Evolutionary conservation across 1,140 invertebrate genomes (phyloP), one percentile per base, ranked within the genome.

Genomic region (Bathynomus jamesi): DNA sequence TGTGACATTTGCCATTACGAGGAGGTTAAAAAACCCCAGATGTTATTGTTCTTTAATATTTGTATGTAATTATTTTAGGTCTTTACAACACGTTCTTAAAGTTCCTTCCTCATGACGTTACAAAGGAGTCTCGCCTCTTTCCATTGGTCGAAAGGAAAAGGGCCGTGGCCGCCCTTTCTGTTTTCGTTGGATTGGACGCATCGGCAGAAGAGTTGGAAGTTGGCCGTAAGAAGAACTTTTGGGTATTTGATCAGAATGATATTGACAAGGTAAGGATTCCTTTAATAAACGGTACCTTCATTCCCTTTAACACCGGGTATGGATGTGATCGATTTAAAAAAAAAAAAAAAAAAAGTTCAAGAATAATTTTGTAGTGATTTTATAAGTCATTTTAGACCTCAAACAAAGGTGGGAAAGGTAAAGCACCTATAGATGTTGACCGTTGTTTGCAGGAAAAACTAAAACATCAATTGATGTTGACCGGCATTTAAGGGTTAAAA

Each of bases 131-230:
- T 40, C 67, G 81, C 1, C 80, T 79, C 31, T 79, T 78, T 30
- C 61, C 79, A 30, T 65, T 84, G 21, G 60, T 78, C 3, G 70
- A 80, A 21, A 61, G 67, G 7, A 40, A 76, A 24, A 67, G 69
- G 40, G 80, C 78, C 4, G 53, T 73, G 46, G 80, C 79, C 3
- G 78, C 69, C 69, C 67, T 84, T 5, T 79, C 80, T 29, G 72
- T 81, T 8, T 84, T 84, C 78, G 75, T 82, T 65, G 83, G 83
- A 5, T 67, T 84, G 8, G 78, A 81, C 1, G 82, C 80, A 24
- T 79, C 78, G 8, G 72, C 78, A n/a, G 79, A 80, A 60, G 80
- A 83, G 61, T 77, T 84, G 2, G 78, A 80, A 17, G 72, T 83
- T 0, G 78, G 28, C 69, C 79, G 64, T 21, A 32, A 61, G 11